phyloP scores from a whole-genome alignment of 2,113 vertebrate species.

The Urocynchramus pylzowi region DNA sequence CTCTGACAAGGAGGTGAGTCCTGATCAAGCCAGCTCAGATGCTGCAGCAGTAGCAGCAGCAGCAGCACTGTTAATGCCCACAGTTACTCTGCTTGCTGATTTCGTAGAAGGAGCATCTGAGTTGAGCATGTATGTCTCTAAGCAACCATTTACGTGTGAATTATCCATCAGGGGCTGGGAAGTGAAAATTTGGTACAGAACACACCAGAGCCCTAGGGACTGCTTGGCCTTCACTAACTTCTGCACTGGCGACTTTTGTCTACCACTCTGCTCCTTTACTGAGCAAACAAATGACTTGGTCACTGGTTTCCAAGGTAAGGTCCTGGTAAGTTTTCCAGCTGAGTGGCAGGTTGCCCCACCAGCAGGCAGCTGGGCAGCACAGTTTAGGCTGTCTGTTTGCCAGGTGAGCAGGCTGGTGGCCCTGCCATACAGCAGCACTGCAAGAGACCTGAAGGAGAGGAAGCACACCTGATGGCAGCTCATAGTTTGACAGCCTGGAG shows the following conservation, averaged over 20 bases:
- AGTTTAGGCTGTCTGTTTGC: not conserved
- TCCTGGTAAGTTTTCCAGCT: not conserved
- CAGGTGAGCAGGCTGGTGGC: not conserved
- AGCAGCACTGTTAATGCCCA: not conserved
- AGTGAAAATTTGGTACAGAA: not conserved
- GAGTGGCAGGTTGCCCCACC: not conserved
- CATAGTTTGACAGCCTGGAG: not conserved
- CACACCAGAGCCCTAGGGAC: not conserved
- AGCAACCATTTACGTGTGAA: not conserved
- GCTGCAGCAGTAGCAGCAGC: not conserved
- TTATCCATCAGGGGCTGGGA: not conserved
- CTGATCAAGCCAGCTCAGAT: not conserved
- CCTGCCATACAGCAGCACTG: not conserved
- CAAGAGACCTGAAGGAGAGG: not conserved
- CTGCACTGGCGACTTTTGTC: not conserved
- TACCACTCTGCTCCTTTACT: not conserved
- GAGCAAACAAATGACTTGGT: not conserved
- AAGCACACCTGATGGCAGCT: not conserved
- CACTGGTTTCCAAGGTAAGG: rapidly evolving
- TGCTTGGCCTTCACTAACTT: not conserved
- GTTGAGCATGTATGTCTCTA: not conserved
- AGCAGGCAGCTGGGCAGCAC: rapidly evolving
- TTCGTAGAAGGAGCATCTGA: not conserved
- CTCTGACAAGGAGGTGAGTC: not conserved
- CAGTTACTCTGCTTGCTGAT: not conserved